These are phyloP conservation scores for Cephus pulcher DNA, from an alignment of 2,888 invertebrate genomes.

Conservation along the genomic window DNA sequence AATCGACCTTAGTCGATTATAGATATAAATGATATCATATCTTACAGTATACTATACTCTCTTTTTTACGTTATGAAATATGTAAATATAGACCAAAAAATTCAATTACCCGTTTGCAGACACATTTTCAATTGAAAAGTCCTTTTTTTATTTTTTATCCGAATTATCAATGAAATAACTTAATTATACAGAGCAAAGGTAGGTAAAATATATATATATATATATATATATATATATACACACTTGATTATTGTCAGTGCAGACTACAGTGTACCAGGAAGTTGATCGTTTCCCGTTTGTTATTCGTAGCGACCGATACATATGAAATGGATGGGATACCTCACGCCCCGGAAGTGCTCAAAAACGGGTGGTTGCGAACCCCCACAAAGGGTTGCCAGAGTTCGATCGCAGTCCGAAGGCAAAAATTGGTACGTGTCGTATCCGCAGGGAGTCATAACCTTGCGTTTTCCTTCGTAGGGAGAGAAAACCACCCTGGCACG, in stretches of 20 bases:
- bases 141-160: neutral
- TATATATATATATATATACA: neutral
- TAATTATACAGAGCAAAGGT: too few species aligned
- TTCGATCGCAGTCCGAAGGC: neutral
- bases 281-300: neutral
- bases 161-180: too few species aligned
- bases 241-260: neutral
- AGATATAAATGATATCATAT: neutral
- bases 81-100: neutral
- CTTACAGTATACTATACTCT: neutral
- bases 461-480: neutral
- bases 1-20: neutral
- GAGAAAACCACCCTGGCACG: neutral
- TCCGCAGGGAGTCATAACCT: neutral
- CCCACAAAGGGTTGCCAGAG: neutral
- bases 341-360: slow-evolving; percentile 22
- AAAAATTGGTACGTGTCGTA: neutral
- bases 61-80: neutral
- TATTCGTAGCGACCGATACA: slow-evolving; percentile 5
- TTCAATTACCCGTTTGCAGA: neutral
- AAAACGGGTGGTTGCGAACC: neutral
- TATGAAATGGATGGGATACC: slow-evolving; percentile 17
- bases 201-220: neutral
- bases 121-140: neutral
- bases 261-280: neutral